Conservation (phyloP, 30 jellyfish, hydroid and myxozoan genomes). For the Aurelia aurita region DNA sequence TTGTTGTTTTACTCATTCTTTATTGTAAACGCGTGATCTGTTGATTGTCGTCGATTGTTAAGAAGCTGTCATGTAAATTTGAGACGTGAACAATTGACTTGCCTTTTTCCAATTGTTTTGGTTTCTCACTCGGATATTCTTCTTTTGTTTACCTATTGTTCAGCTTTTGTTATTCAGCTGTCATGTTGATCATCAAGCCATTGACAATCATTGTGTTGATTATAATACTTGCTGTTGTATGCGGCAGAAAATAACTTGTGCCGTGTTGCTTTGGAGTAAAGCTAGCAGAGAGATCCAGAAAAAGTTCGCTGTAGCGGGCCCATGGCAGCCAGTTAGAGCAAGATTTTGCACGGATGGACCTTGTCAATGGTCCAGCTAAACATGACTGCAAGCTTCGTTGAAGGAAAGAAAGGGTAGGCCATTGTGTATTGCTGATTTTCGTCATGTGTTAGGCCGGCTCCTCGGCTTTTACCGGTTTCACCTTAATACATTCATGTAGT, state of each 20-base stretch:
- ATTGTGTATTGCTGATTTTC: not conserved
- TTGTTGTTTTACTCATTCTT: slow-evolving; percentile 15
- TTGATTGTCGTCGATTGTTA: slow-evolving; percentile 3
- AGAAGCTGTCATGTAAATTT: slow-evolving; percentile 51
- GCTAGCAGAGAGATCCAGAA: slow-evolving; percentile 17
- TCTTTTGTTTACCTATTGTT: slow-evolving; percentile 35
- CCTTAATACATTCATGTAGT: not conserved
- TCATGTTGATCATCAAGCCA: slow-evolving; percentile 69
- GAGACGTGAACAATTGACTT: slow-evolving; percentile 20
- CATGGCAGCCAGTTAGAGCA: slow-evolving; percentile 2
- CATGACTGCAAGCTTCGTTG: slow-evolving; percentile 64
- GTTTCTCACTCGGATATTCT: slow-evolving; percentile 18
- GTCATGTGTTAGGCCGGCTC: slow-evolving; percentile 20
- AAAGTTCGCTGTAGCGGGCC: slow-evolving; percentile 8
- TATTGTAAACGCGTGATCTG: slow-evolving; percentile 8
- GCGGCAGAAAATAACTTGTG: slow-evolving; percentile 30
- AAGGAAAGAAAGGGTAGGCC: slow-evolving; percentile 85
- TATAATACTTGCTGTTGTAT: slow-evolving; percentile 66
- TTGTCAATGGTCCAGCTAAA: not conserved
- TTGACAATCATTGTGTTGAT: slow-evolving; percentile 71
- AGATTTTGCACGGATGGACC: slow-evolving; percentile 46
- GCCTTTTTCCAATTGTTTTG: slow-evolving; percentile 31
- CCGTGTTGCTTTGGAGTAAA: slow-evolving; percentile 32
- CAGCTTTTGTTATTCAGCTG: slow-evolving; percentile 53
- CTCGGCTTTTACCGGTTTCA: slow-evolving; percentile 43